These are phyloP conservation scores for Lithosia quadra DNA, from an alignment of 2,888 invertebrate genomes.

Conservation along the genomic window DNA sequence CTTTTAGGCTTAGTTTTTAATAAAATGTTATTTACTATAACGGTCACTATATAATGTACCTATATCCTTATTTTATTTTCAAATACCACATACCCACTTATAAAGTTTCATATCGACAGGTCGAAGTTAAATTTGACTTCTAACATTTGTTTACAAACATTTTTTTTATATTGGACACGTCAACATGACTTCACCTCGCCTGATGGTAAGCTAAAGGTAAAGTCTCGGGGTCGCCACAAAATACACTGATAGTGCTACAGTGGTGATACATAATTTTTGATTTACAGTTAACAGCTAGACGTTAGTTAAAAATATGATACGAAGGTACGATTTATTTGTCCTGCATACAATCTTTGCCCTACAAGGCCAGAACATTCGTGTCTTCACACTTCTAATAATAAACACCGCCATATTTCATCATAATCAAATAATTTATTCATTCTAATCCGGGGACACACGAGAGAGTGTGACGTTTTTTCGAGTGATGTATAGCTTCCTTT, in stretches of 20 bases:
- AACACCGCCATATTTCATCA: conserved; percentile 37
- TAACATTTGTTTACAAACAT: background rate
- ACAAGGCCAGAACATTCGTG: conserved; percentile 16
- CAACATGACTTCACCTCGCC: too few species aligned
- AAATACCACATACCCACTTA: too few species aligned
- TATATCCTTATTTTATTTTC: too few species aligned
- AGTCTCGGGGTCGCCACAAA: too few species aligned
- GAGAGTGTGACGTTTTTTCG: conserved; percentile 60
- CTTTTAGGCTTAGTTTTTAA: too few species aligned
- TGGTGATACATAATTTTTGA: too few species aligned
- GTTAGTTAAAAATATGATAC: background rate
- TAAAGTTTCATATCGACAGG: too few species aligned
- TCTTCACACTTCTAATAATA: conserved; percentile 32
- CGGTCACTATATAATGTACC: too few species aligned
- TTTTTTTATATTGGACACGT: too few species aligned
- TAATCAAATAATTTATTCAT: conserved; percentile 51
- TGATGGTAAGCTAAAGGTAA: too few species aligned
- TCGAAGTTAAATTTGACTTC: background rate
- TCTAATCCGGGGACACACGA: conserved; percentile 45
- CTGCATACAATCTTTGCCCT: background rate
- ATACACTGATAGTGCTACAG: too few species aligned
- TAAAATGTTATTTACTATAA: too few species aligned
- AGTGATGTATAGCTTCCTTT: conserved; percentile 76
- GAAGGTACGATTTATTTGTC: background rate
- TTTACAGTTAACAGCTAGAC: background rate